Evolutionary conservation across 2,888 invertebrate species (phyloP), one percentile per base, ranked within the genome.

Genomic region (Oscheius myriophilus): DNA sequence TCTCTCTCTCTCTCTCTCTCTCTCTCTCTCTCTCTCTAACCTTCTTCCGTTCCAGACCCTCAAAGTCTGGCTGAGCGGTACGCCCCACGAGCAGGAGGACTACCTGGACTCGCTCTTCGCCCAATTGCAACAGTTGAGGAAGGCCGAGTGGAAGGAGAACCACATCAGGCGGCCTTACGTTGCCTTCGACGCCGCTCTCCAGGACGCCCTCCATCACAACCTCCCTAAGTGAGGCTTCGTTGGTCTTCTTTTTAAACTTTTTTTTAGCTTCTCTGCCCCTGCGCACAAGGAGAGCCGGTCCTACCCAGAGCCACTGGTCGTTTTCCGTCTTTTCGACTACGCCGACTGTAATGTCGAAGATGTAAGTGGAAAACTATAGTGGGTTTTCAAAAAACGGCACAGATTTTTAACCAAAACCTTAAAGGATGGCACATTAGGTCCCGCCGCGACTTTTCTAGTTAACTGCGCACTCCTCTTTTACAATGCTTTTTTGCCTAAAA

Each of bases 101-200:
- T 97, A 97, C 87, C 89, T 98, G 73, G 97, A 98, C 86, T 96
- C 96, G 85, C 90, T 98, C 14, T 97, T 96, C 95, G 93, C 94
- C 9, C 94, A 95, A 88, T 92, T 95, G 57, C 91, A 93, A 76
- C 95, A 96, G 87, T 88, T 98, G 2, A 59, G 57, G 45, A 92
- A 92, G 85, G 95, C 95, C 83, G 94, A 94, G 87, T 97, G 97
- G 97, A 64, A 72, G 54, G 78, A 81, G 69, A 71, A 72, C 41
- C 83, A 83, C 70, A 80, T 84, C 64, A 72, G 93, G 0, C 90
- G 97, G 45, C 96, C 96, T 0, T 97, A 98, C 87, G 90, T 96
- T 65, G 95, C 95, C 0, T 98, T 96, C 88, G 96, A 96, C 87
- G 93, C 93, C 0, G 92, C 94, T 75, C 88, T 97, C 25, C 95